phyloP scores from a whole-genome alignment of 2,888 invertebrate genomes.

The Steinernema scapterisci region DNA sequence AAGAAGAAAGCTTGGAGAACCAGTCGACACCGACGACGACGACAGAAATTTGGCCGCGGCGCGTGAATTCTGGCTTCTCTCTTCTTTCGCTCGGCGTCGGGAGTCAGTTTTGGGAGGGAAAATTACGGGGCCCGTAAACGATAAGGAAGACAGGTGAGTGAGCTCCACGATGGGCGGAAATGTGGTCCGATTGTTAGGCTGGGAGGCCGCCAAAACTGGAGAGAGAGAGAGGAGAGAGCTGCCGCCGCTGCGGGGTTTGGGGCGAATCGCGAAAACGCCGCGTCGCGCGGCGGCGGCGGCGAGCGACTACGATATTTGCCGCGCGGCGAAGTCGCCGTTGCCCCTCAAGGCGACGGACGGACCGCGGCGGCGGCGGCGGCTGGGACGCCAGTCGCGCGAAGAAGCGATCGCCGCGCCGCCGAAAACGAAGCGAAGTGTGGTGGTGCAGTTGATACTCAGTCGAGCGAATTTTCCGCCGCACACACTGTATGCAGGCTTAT shows the following conservation, averaged over 20 bases:
- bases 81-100: too few species aligned
- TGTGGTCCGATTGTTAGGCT: not conserved
- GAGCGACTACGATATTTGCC: constrained; percentile 27
- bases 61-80: too few species aligned
- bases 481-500: constrained; percentile 17
- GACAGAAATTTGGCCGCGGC: too few species aligned
- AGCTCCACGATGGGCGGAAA: too few species aligned
- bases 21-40: too few species aligned
- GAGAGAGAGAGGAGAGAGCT: too few species aligned
- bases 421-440: not conserved
- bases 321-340: constrained; percentile 1
- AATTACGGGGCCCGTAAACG: not conserved
- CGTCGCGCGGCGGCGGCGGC: constrained; percentile 1
- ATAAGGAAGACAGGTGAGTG: constrained; percentile 6
- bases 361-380: too few species aligned
- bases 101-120: too few species aligned
- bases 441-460: constrained; percentile 9
- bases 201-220: constrained; percentile 29
- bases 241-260: too few species aligned
- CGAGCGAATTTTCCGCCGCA: constrained; percentile 5
- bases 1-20: not conserved
- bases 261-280: not conserved
- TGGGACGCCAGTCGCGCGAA: not conserved
- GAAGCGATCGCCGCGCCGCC: not conserved
- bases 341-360: not conserved